These are phyloP conservation scores for Holcopasites calliopsidis DNA, from an alignment of 1,140 invertebrate genomes.

Conservation along the genomic window DNA sequence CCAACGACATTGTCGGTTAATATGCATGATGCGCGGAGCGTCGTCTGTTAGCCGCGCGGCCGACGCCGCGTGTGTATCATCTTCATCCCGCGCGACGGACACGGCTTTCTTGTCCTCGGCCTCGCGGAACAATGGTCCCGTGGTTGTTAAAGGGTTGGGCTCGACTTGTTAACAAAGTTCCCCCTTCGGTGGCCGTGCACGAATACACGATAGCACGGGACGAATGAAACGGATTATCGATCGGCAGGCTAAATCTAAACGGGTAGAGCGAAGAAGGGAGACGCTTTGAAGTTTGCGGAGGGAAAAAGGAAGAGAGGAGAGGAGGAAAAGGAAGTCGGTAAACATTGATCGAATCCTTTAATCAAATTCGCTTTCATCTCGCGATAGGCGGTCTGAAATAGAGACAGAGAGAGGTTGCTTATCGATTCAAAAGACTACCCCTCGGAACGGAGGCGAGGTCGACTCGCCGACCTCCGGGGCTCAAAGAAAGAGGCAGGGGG, in stretches of 20 bases:
- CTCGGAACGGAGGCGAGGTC: conserved; percentile 45
- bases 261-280: too few relatives aligned
- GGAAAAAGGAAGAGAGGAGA: not conserved
- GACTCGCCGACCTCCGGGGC: conserved; percentile 49
- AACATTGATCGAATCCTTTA: conserved; percentile 71
- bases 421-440: conserved; percentile 65
- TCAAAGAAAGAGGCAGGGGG: conserved; percentile 38
- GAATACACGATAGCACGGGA: too few relatives aligned
- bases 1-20: conserved; percentile 57
- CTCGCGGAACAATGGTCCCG: conserved; percentile 59
- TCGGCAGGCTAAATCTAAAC: too few relatives aligned
- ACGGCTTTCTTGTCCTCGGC: conserved; percentile 58
- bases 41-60: conserved; percentile 53
- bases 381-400: conserved; percentile 45
- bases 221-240: too few relatives aligned
- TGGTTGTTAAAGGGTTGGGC: conserved; percentile 60
- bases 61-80: conserved; percentile 63
- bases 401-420: conserved; percentile 46
- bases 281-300: conserved; percentile 50
- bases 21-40: conserved; percentile 60
- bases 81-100: conserved; percentile 59
- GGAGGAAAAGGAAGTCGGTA: conserved; percentile 31
- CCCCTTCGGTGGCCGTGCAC: not conserved
- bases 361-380: conserved; percentile 59
- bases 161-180: conserved; percentile 59